Conservation (phyloP, 2,888 invertebrate species). For the Pheosia tremula region DNA sequence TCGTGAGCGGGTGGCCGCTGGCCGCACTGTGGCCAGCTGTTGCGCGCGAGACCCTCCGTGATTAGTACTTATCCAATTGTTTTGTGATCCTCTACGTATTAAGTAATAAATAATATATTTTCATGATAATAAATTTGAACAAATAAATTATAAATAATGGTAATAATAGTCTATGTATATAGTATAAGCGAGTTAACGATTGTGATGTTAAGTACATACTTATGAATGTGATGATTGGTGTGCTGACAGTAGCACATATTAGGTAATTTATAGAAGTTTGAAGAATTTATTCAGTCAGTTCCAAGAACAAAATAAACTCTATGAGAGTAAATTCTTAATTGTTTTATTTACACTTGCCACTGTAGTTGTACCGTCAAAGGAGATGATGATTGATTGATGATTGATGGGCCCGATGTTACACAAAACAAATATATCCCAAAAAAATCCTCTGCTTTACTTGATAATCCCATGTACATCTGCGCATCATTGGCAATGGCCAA, state of each 20-base stretch:
- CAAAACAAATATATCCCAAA: no score
- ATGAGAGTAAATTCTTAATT: constrained; percentile 55
- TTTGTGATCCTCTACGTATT: constrained; percentile 53
- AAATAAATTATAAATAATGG: constrained; percentile 32
- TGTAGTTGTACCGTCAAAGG: no score
- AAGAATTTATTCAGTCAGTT: constrained; percentile 62
- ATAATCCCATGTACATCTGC: no score
- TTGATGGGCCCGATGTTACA: no score
- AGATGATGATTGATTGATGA: no score
- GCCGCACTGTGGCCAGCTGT: no score
- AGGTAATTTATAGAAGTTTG: constrained; percentile 18
- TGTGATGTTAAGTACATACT: constrained; percentile 30
- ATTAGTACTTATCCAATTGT: constrained; percentile 42
- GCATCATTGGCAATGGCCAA: no score
- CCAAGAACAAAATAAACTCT: constrained; percentile 76
- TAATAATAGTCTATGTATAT: constrained; percentile 13
- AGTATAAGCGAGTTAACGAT: constrained; percentile 28
- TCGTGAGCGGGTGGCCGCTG: no score
- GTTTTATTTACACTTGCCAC: not conserved
- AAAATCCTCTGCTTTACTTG: no score
- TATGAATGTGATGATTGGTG: constrained; percentile 43
- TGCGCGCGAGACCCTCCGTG: constrained; percentile 20
- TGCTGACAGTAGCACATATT: constrained; percentile 18
- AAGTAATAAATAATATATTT: constrained; percentile 50
- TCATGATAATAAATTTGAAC: constrained; percentile 37